Base-by-base conservation (phyloP, 2,888 invertebrate genomes). In the Cyaniris semiargus region DNA sequence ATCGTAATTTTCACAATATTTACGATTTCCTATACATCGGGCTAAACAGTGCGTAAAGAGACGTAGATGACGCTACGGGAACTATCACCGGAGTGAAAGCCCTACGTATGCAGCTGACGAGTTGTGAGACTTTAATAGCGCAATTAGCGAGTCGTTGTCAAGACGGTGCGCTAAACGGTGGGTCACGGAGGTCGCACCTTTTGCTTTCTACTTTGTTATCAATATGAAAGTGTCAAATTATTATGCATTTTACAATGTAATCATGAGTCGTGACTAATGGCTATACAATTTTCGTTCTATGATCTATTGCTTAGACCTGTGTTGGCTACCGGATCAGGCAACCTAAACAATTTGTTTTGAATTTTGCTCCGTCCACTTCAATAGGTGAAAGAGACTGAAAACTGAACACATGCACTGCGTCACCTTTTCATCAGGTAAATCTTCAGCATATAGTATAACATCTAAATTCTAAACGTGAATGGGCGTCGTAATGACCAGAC, bases 211-310 rank as follows among this genome's bases (percentile, higher is more conserved):
- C 80, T 81, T 79, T 80, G 76, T 80, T 77, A 76, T 77, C 76
- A 66, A 78, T 53, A 80, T 78, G 81, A 80, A 81, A 81, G 81
- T 81, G 82, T 80, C 80, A 81, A 77, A 78, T 79, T 56, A 27
- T 75, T 48, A 53, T 34, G 53, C 74, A 48, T 53, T 74, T 53
- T 53, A 53, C 74, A 74, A 27, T 53, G 48, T 74, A 48, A 44
- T 72, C 44, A 38, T 21, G 21, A 38, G 66, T 13, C 27, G 21
- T 27, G 66, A 66, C 60, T n/a, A n/a, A 58, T 58, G 60, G 23
- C 23, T 23, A 23, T 60, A 60, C 60, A 23, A n/a, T n/a, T 23
- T 60, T 23, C 7, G 21, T 7, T 60, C 60, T 23, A 60, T 23
- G 8, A 58, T 23, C 53, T 18, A 53, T 53, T 13, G 8, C 60